Percentiles rank a stretch among this genome's conserved stretches.
Evolutionary conservation across 2,113 vertebrate species (phyloP).

Genomic region (Chauna torquata): DNA sequence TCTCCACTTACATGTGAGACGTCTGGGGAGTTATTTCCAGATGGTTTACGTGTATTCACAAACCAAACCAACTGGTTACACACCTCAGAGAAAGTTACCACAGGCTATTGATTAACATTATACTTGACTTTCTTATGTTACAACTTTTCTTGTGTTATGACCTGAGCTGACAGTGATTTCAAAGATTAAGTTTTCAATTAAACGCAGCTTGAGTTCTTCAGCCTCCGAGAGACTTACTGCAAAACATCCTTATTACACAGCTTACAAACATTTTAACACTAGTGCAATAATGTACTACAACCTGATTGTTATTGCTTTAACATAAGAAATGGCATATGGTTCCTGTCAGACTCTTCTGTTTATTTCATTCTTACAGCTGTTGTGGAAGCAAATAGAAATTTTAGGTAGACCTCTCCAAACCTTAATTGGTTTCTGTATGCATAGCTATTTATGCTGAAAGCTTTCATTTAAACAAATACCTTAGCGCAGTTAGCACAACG

Average conservation of each 20-base stretch:
- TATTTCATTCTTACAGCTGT: constrained; percentile 35
- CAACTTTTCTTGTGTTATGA: neutral
- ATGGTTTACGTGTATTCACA: neutral
- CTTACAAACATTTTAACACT: neutral
- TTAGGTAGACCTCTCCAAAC: constrained; percentile 29
- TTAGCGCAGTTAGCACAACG: neutral
- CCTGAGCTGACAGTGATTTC: neutral
- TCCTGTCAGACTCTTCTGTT: constrained; percentile 9
- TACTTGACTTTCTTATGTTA: neutral
- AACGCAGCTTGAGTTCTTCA: neutral
- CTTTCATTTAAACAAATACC: constrained; percentile 44
- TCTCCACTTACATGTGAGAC: neutral
- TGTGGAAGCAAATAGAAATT: neutral
- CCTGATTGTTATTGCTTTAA: constrained; percentile 19
- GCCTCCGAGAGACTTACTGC: neutral
- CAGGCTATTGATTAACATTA: neutral
- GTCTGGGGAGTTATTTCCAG: neutral
- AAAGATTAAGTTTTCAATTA: constrained; percentile 15
- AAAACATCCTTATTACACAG: neutral
- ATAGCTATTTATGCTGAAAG: constrained; percentile 35
- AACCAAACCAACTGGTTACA: neutral
- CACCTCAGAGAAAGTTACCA: neutral
- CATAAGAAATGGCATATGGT: constrained; percentile 15
- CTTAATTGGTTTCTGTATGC: constrained; percentile 17
- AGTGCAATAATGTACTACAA: neutral